A percentile compares a stretch with the other conserved stretches of the same genome.
Evolutionary conservation across 2,113 vertebrate species (phyloP).

Genomic region (Oryzias woworae): DNA sequence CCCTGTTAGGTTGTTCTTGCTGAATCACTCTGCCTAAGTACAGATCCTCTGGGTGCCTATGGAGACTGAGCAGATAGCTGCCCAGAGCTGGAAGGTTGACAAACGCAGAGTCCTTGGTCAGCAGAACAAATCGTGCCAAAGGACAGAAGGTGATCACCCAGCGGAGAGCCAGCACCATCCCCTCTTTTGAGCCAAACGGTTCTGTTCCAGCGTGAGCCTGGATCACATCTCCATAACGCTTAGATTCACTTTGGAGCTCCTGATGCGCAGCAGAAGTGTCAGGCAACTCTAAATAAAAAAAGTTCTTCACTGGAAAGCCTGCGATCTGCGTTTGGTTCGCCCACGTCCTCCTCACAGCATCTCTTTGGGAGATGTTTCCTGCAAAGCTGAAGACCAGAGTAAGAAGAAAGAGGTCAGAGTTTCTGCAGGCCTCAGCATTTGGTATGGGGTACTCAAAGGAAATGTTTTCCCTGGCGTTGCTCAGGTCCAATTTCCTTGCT

Average conservation of each 20-base stretch:
- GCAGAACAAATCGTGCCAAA: slow-evolving; percentile 81
- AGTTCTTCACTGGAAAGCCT: slow-evolving; percentile 63
- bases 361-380: slow-evolving; percentile 75
- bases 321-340: slow-evolving; percentile 77
- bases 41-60: slow-evolving; percentile 80
- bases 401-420: slow-evolving; percentile 83
- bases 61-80: slow-evolving; percentile 80
- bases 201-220: slow-evolving; percentile 80
- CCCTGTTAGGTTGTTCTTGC: slow-evolving; percentile 75
- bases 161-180: slow-evolving; percentile 75
- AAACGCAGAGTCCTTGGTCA: slow-evolving; percentile 82
- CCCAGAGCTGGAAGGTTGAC: slow-evolving; percentile 80
- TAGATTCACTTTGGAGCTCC: slow-evolving; percentile 74
- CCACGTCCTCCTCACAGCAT: slow-evolving; percentile 84
- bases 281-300: slow-evolving; percentile 84
- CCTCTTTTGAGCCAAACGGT: slow-evolving; percentile 74
- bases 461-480: slow-evolving; percentile 72
- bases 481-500: slow-evolving; percentile 82
- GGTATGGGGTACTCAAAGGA: slow-evolving; percentile 72
- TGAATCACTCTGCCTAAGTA: slow-evolving; percentile 86
- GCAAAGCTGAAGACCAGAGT: slow-evolving; percentile 81
- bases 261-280: slow-evolving; percentile 63
- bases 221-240: slow-evolving; percentile 79
- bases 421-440: slow-evolving; percentile 68
- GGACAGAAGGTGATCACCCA: slow-evolving; percentile 89